phyloP scores from a whole-genome alignment of 2,888 invertebrate species.

The Cristatella mucedo region DNA sequence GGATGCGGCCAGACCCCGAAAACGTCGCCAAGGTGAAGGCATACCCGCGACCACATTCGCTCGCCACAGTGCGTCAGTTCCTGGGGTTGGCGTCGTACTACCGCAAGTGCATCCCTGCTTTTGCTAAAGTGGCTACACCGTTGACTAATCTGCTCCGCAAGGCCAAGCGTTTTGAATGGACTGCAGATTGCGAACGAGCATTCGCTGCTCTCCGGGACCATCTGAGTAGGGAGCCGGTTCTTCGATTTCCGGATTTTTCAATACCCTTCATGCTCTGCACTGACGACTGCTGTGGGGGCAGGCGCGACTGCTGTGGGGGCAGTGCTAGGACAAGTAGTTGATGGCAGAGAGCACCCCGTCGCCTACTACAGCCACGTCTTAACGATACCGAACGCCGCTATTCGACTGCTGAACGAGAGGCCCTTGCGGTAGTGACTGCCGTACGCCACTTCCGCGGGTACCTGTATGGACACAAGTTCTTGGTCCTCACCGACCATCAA shows the following conservation, averaged over 20 bases:
- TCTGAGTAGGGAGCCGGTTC: slow-evolving; percentile 11
- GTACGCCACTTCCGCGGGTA: slow-evolving; percentile 14
- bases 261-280: slow-evolving; percentile 14
- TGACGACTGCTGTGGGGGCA: too few relatives aligned
- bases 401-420: slow-evolving; percentile 15
- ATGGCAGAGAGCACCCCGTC: slow-evolving; percentile 14
- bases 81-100: too few relatives aligned
- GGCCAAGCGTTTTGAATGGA: too few relatives aligned
- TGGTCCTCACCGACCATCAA: slow-evolving; percentile 14
- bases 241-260: slow-evolving; percentile 13
- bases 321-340: slow-evolving; percentile 15
- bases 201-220: too few relatives aligned
- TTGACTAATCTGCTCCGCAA: too few relatives aligned
- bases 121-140: too few relatives aligned
- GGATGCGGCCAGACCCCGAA: too few relatives aligned
- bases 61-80: too few relatives aligned
- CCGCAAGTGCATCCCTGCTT: too few relatives aligned
- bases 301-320: slow-evolving; percentile 17
- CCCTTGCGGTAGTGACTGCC: slow-evolving; percentile 15
- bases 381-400: slow-evolving; percentile 15
- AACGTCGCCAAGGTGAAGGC: too few relatives aligned
- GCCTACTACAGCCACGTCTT: slow-evolving; percentile 17
- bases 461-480: slow-evolving; percentile 14
- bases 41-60: too few relatives aligned
- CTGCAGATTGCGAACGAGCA: too few relatives aligned